Evolutionary conservation across 2,888 invertebrate genomes (phyloP), one percentile per base, ranked within the genome.

Genomic region (Myopa testacea): DNA sequence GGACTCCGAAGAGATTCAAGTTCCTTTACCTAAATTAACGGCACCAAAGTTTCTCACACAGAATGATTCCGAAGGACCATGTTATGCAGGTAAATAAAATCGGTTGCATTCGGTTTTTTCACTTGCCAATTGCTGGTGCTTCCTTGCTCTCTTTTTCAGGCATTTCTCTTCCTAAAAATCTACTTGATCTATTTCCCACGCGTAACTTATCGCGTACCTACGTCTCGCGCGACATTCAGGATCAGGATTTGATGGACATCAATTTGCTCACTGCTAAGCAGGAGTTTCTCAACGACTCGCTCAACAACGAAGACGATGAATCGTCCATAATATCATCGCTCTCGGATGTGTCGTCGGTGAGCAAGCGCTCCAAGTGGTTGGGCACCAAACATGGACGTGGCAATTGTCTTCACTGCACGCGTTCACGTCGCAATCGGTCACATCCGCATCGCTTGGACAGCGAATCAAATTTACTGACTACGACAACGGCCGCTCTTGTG

Each of bases 291-390:
- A 87, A 88, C 78, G 89, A 89, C 80, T 88, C 87, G 0, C 82
- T 87, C 38, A 88, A 87, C 76, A 88, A 88, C 78, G 86, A 87
- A 72, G 87, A 88, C 40, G 89, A 89, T 78, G 89, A 88, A 80
- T 88, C 88, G 45, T 82, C 82, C 12, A 84, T 88, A 5, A 88
- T 89, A 78, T 90, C 90, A 60, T 90, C 89, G 69, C 84, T 89
- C n/a, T 90, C 90, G 16, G 90, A 90, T 81, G 84, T 90, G 40
- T 89, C 89, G 0, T 87, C 87, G 55, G 86, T 87, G 50, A 89
- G 89, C 72, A 89, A 89, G 78, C 87, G 87, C 58, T 83, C 84
- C 14, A 89, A 88, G 81, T 89, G 87, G 86, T 80, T 84, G 60
- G 85, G 86, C 19, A 83, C 84, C 16, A 88, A 88, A 78, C 89